phyloP scores from a whole-genome alignment of 2,113 vertebrate species.

The Ageneiosus marmoratus region DNA sequence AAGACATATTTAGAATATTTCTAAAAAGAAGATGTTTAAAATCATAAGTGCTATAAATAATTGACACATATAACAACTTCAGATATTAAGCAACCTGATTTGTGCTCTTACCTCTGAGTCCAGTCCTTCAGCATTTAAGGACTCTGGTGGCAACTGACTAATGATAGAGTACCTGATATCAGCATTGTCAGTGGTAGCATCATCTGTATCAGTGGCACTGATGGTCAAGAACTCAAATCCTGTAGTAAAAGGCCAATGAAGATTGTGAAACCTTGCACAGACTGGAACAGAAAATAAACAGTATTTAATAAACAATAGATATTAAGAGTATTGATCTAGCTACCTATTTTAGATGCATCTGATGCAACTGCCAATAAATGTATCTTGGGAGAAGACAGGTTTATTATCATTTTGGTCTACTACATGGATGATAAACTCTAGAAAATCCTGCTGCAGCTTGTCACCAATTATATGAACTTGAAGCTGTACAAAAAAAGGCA shows the following conservation, averaged over 20 bases:
- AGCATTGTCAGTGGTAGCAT: constrained; percentile 62
- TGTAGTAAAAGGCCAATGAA: constrained; percentile 26
- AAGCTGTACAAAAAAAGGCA: constrained; percentile 55
- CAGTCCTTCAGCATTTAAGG: no score
- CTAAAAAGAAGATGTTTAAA: constrained; percentile 57
- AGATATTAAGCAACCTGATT: no score
- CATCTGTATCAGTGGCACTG: constrained; percentile 73
- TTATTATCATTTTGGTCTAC: constrained; percentile 72
- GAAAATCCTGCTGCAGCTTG: neutral
- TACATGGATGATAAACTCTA: constrained; percentile 62
- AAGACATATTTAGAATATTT: constrained; percentile 70
- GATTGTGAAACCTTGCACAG: neutral
- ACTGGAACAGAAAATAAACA: neutral
- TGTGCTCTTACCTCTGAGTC: no score
- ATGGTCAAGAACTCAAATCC: constrained; percentile 77
- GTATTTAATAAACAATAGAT: neutral
- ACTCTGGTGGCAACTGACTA: neutral
- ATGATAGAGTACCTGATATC: constrained; percentile 71
- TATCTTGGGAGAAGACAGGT: constrained; percentile 60
- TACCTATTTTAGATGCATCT: constrained; percentile 61
- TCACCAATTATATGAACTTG: constrained; percentile 56
- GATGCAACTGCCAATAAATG: constrained; percentile 61
- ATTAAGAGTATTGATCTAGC: neutral
- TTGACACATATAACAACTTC: no score
- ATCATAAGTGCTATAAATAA: no score